A percentile compares a stretch with the other conserved stretches of the same genome.
phyloP scores from a whole-genome alignment of 2,113 vertebrate species.

The Podarcis muralis region DNA sequence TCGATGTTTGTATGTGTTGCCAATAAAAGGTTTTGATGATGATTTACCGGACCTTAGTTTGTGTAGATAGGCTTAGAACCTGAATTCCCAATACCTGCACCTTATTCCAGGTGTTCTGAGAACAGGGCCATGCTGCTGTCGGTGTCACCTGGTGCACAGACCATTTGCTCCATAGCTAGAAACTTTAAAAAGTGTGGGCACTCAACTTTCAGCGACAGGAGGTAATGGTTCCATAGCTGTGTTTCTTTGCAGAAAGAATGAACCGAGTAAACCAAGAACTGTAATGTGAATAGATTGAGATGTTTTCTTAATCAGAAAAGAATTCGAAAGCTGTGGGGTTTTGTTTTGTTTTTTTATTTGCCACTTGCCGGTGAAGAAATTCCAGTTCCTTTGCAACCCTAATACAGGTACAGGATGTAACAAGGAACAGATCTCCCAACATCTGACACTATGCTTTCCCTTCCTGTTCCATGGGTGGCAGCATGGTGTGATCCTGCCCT shows the following conservation, averaged over 20 bases:
- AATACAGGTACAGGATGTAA: neutral
- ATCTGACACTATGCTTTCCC: neutral
- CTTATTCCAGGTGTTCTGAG: neutral
- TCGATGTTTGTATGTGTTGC: no score
- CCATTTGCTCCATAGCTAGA: neutral
- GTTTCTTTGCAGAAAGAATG: neutral
- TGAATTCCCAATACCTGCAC: neutral
- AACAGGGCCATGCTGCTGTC: neutral
- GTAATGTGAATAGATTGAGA: neutral
- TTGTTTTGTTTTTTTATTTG: neutral
- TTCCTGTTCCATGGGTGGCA: fast-evolving
- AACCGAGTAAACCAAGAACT: neutral
- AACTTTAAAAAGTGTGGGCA: neutral
- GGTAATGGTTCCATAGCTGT: neutral
- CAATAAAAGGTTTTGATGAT: no score
- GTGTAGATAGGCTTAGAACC: neutral
- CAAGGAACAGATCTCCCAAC: neutral
- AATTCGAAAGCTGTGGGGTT: neutral
- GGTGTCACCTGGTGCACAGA: neutral
- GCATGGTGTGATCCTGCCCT: neutral
- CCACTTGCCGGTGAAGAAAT: neutral
- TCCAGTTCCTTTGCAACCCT: neutral
- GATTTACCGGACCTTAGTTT: neutral
- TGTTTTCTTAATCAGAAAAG: neutral
- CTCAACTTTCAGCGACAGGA: neutral